phyloP scores from a whole-genome alignment of 2,797 vertebrate species.

The Pseudomugil gertrudae region DNA sequence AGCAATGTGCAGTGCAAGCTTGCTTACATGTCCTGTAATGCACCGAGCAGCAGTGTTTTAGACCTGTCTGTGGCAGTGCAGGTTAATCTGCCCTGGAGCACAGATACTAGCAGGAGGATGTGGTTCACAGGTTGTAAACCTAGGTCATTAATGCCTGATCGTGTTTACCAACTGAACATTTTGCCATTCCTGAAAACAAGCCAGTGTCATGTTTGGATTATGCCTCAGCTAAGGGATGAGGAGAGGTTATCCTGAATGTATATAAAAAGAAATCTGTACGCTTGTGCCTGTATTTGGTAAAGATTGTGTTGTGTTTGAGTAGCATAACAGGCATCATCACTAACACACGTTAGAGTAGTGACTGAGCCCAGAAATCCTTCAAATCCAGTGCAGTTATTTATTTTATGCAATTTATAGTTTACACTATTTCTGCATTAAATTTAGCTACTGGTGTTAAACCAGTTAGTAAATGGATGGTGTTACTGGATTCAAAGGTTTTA shows the following conservation, averaged over 20 bases:
- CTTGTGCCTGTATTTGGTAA: constrained; percentile 25
- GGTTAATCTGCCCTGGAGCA: background rate
- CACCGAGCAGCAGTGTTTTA: background rate
- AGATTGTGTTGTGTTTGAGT: constrained; percentile 42
- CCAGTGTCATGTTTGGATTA: constrained; percentile 22
- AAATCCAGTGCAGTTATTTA: constrained; percentile 72
- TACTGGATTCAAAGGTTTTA: constrained; percentile 63
- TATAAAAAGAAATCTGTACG: constrained; percentile 7
- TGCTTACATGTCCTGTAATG: background rate
- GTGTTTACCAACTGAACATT: background rate
- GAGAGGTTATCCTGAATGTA: background rate
- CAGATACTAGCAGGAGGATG: background rate
- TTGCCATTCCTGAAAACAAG: background rate
- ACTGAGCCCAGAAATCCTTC: constrained; percentile 30
- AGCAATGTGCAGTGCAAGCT: background rate
- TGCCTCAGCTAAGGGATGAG: background rate
- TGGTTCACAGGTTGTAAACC: background rate
- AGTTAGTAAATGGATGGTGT: background rate
- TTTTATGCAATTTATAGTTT: background rate
- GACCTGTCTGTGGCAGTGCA: background rate
- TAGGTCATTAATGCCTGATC: background rate
- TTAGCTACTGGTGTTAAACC: background rate
- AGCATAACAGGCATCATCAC: constrained; percentile 50
- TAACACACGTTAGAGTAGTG: constrained; percentile 42
- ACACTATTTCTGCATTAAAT: background rate